phyloP scores from a whole-genome alignment of 2,113 vertebrate genomes.

The Rhineura floridana region DNA sequence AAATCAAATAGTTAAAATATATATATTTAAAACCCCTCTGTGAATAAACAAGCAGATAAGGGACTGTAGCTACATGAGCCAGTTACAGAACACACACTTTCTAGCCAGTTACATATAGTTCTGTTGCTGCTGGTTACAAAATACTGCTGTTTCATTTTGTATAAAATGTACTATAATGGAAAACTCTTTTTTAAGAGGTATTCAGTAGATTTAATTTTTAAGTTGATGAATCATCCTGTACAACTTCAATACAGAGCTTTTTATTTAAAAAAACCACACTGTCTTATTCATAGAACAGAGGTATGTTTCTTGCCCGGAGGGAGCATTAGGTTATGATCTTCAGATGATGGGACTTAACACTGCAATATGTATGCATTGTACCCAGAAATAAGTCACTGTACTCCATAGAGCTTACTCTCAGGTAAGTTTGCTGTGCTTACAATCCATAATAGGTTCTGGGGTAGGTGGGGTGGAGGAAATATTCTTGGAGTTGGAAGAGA shows the following conservation, averaged over 20 bases:
- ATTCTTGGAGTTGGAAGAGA: not conserved
- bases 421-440: not conserved
- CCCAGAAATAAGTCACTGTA: not conserved
- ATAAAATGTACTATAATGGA: conserved; percentile 1
- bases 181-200: conserved; percentile 13
- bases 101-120: not conserved
- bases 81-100: conserved; percentile 26
- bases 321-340: not conserved
- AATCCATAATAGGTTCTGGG: not conserved
- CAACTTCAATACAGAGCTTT: conserved; percentile 9
- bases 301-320: not conserved
- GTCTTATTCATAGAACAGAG: not conserved
- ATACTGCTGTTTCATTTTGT: conserved; percentile 43
- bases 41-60: conserved; percentile 20
- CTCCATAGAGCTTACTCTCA: not conserved
- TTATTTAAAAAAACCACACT: conserved; percentile 26
- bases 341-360: not conserved
- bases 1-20: no score
- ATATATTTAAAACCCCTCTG: no score
- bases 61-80: not conserved
- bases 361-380: not conserved
- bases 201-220: conserved; percentile 31
- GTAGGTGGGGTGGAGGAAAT: no score
- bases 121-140: conserved; percentile 64
- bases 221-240: conserved; percentile 32